These are phyloP conservation scores for Macaca mulatta DNA, from an alignment of 2,113 vertebrate genomes.

Conservation along the genomic window DNA sequence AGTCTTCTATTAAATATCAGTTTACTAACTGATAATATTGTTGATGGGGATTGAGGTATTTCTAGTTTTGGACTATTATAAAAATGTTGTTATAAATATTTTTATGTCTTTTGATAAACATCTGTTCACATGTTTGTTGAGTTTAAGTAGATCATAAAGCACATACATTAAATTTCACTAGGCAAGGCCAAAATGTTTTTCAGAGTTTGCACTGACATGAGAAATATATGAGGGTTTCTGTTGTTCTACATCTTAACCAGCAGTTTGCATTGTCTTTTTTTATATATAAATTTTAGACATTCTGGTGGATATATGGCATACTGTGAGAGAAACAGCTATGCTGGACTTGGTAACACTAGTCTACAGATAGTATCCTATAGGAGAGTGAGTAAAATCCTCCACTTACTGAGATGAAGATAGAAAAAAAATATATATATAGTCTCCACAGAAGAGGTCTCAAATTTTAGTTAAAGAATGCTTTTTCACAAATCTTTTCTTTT, in stretches of 20 bases:
- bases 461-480: background rate
- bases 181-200: background rate
- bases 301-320: background rate
- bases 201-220: background rate
- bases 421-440: background rate
- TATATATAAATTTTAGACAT: background rate
- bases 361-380: background rate
- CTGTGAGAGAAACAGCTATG: background rate
- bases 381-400: background rate
- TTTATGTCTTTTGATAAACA: background rate
- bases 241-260: background rate
- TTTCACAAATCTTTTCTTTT: background rate
- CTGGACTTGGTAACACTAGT: background rate
- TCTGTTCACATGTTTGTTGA: background rate
- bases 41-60: background rate
- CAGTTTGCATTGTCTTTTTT: background rate
- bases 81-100: background rate
- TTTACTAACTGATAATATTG: background rate
- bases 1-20: background rate
- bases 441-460: background rate
- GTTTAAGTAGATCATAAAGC: background rate
- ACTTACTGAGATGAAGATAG: background rate
- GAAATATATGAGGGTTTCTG: background rate
- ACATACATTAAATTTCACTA: background rate
- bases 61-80: background rate